These are phyloP conservation scores for Furcifer pardalis DNA, from an alignment of 2,797 vertebrate genomes.

Conservation along the genomic window DNA sequence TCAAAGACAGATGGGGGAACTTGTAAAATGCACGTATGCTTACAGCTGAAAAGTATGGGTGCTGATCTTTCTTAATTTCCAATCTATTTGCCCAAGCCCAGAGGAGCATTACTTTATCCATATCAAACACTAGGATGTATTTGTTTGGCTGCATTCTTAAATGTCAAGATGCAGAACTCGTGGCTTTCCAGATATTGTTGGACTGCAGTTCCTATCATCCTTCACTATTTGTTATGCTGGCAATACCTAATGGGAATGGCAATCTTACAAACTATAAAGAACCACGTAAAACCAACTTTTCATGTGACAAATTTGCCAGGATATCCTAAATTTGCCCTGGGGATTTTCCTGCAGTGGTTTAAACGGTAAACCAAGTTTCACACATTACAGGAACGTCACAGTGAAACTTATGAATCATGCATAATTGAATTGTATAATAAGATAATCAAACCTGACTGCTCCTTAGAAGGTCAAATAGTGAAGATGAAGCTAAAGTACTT, in stretches of 20 bases:
- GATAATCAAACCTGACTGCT: too few relatives aligned
- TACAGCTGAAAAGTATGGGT: not conserved
- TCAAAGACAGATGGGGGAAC: not conserved
- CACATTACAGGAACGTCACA: not conserved
- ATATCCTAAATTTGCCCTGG: conserved; percentile 5
- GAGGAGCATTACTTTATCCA: too few relatives aligned
- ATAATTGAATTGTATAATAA: not conserved
- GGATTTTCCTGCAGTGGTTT: not conserved
- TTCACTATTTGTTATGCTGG: too few relatives aligned
- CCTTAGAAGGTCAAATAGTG: too few relatives aligned
- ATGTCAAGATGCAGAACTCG: too few relatives aligned
- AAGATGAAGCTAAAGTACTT: too few relatives aligned
- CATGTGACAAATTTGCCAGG: conserved; percentile 15
- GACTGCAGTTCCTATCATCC: too few relatives aligned
- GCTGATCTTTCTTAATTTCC: too few relatives aligned
- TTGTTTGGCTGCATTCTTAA: too few relatives aligned
- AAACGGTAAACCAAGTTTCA: not conserved
- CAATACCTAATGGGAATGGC: not conserved
- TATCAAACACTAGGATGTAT: too few relatives aligned
- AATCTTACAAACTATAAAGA: not conserved
- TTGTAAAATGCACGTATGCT: not conserved
- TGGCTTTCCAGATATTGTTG: too few relatives aligned
- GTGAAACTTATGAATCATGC: not conserved
- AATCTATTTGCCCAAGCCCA: too few relatives aligned
- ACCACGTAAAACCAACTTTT: not conserved